phyloP scores from a whole-genome alignment of 1,140 invertebrate genomes.

The Ganaspis sp. region DNA sequence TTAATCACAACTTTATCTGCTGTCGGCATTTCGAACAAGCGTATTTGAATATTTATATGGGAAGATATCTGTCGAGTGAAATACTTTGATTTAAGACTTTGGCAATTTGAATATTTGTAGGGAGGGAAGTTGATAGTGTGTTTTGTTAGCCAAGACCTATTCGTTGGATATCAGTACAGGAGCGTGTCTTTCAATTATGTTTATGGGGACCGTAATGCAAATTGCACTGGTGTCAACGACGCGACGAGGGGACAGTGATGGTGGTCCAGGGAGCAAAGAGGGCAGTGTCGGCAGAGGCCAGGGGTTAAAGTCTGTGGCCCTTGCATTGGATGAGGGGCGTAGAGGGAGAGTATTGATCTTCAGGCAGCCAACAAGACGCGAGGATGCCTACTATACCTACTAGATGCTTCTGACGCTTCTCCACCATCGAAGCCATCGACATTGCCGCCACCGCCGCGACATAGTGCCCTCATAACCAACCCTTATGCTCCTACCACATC shows the following conservation, averaged over 20 bases:
- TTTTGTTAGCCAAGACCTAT: neutral
- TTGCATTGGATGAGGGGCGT: constrained; percentile 35
- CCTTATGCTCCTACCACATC: constrained; percentile 43
- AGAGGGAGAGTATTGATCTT: constrained; percentile 39
- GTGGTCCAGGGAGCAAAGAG: constrained; percentile 43
- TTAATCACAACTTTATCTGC: neutral
- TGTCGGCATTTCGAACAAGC: neutral
- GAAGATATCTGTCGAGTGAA: neutral
- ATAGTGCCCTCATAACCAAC: constrained; percentile 24
- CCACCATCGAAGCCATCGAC: neutral
- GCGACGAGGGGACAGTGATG: constrained; percentile 17
- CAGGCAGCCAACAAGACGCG: constrained; percentile 37
- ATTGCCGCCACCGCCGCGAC: neutral
- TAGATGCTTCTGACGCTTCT: constrained; percentile 27
- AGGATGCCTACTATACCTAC: constrained; percentile 19
- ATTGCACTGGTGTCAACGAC: constrained; percentile 22
- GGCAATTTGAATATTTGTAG: neutral
- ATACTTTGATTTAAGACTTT: neutral
- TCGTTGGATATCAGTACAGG: constrained; percentile 1
- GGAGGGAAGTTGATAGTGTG: neutral
- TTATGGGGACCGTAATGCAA: constrained; percentile 28
- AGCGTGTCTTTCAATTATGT: constrained; percentile 25
- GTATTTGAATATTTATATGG: constrained; percentile 7
- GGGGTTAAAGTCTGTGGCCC: constrained; percentile 24
- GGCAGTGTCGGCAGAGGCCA: constrained; percentile 12